A percentile compares a stretch with the other conserved stretches of the same genome.
Evolutionary conservation across 1,140 invertebrate genomes (phyloP).

Genomic region (Drosophila sulfurigaster): DNA sequence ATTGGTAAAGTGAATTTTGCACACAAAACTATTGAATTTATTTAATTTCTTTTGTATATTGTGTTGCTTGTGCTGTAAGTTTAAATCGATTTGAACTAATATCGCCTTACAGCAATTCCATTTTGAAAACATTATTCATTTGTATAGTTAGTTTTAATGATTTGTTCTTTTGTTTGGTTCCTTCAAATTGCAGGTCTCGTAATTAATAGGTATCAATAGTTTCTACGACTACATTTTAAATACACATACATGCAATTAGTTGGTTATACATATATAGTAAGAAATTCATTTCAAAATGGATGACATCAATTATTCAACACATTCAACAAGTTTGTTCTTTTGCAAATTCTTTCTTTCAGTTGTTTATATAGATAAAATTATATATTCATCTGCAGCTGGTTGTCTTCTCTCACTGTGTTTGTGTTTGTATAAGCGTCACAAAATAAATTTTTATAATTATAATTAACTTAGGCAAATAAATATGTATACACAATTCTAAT

Average conservation of each 20-base stretch:
- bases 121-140: constrained; percentile 1
- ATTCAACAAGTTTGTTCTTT: constrained; percentile 29
- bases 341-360: constrained; percentile 14
- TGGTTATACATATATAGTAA: constrained; percentile 15
- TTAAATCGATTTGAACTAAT: constrained; percentile 25
- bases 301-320: constrained; percentile 38
- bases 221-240: constrained; percentile 35
- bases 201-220: constrained; percentile 33
- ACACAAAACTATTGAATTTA: constrained; percentile 10
- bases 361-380: constrained; percentile 30
- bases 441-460: constrained; percentile 46
- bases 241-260: constrained; percentile 23
- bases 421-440: constrained; percentile 54
- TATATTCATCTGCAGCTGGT: constrained; percentile 21
- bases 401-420: constrained; percentile 23
- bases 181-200: constrained; percentile 32
- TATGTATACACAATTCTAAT: constrained; percentile 45
- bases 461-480: constrained; percentile 72
- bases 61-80: neutral
- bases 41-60: neutral
- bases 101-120: constrained; percentile 14
- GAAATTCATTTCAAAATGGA: constrained; percentile 35
- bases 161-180: constrained; percentile 14
- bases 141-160: neutral
- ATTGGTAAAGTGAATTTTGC: neutral